Base-by-base conservation (phyloP, 2,113 vertebrate species). In the Prionailurus viverrinus region DNA sequence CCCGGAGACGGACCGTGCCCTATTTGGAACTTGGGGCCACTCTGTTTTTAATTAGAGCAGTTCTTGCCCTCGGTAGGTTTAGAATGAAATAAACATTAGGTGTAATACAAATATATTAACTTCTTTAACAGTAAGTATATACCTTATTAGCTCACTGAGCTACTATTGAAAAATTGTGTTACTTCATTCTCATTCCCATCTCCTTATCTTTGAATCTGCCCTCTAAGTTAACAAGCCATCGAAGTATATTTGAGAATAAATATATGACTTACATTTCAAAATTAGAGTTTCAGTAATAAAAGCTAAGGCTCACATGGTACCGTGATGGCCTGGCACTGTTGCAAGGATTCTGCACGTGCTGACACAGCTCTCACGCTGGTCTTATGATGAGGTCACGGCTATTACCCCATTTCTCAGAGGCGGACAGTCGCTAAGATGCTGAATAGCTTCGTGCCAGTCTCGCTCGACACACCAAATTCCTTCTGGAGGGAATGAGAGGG, bases 31-130 rank as follows among this genome's bases (percentile, higher is more conserved):
- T 79, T 55, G 45, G 29, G 13, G 39, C 7, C 33, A 39, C 29
- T 84, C 6, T 91, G 65, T 74, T 96, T 97, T 87, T 93, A 53
- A 31, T 90, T 87, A 81, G 23, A 80, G 19, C 10, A 93, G 27
- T 81, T 55, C 23, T 87, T 91, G 3, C 39, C 69, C 45, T 94
- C n/a, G 84, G 58, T 61, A 91, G 55, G 23, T 33, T 79, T 65
- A 89, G 23, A 76, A 31, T 84, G 16, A 63, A 94, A 71, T 66
- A 65, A 71, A 65, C 1, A 76, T 65, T 69, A 79, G 33, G 10
- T 51, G 45, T n/a, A 88, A 66, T 65, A 51, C 18, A 86, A 84
- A 84, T 33, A 21, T 33, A 79, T 18, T 69, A 5, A 71, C 48
- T 87, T 91, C 92, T 18, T 45, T 86, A 90, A 18, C 23, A n/a